These are phyloP conservation scores for Zaprionus bogoriensis DNA, from an alignment of 2,888 invertebrate genomes.

Conservation along the genomic window DNA sequence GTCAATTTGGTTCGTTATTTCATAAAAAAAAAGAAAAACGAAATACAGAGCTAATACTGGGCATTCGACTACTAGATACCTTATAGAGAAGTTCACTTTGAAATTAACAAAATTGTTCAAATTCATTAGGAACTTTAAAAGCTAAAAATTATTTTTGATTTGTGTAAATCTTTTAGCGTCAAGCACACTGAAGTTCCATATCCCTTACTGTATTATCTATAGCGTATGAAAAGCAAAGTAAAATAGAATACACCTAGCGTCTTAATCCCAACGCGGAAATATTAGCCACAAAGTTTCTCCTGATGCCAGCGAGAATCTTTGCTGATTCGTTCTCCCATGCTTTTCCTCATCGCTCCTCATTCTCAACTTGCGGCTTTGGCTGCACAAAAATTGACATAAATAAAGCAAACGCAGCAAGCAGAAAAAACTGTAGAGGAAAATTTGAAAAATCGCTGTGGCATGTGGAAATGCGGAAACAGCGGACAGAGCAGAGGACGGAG, in stretches of 20 bases:
- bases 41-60: accelerated
- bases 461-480: conserved; percentile 11
- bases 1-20: conserved; percentile 31
- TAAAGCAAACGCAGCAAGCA: conserved; percentile 55
- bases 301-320: conserved; percentile 31
- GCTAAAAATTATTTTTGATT: background rate
- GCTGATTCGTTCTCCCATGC: conserved; percentile 13
- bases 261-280: conserved; percentile 55
- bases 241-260: conserved; percentile 39
- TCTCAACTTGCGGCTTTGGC: conserved; percentile 24
- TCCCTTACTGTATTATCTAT: background rate
- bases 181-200: too few species aligned
- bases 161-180: too few species aligned
- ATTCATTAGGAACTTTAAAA: too few species aligned
- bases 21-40: background rate
- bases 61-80: background rate
- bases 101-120: too few species aligned
- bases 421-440: conserved; percentile 41
- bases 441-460: conserved; percentile 58
- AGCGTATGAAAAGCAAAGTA: conserved; percentile 10
- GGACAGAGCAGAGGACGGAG: background rate
- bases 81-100: background rate
- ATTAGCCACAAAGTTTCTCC: conserved; percentile 47
- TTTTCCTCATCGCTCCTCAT: conserved; percentile 7
- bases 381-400: conserved; percentile 62